A percentile compares a stretch with the other conserved stretches of the same genome.
Evolutionary conservation across 1,140 invertebrate species (phyloP).

Genomic region (Meloidogyne hapla): DNA sequence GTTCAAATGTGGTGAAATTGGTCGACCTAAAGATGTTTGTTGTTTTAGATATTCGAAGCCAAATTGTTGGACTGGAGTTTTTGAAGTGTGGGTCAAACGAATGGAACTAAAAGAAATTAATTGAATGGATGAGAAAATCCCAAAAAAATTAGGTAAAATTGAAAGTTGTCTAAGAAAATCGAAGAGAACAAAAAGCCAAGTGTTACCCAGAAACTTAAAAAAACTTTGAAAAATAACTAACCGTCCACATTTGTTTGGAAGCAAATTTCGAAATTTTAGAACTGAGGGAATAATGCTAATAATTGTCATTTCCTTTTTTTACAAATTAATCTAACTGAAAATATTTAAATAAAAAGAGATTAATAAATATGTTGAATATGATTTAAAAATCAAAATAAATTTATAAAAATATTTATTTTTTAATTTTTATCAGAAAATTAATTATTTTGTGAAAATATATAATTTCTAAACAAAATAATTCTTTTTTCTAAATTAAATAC

Average conservation of each 20-base stretch:
- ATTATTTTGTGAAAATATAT: too few species aligned
- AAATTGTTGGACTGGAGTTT: slow-evolving; percentile 58
- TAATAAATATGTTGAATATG: background rate
- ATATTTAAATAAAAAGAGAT: background rate
- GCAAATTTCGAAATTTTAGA: background rate
- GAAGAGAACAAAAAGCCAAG: too few species aligned
- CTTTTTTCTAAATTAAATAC: too few species aligned
- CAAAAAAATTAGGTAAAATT: too few species aligned
- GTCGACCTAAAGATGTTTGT: slow-evolving; percentile 46
- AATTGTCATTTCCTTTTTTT: background rate
- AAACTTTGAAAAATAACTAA: background rate
- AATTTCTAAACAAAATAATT: too few species aligned
- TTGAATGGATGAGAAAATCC: background rate
- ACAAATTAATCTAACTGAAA: too few species aligned
- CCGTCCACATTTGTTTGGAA: background rate
- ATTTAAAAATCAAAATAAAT: background rate
- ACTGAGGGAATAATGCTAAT: background rate
- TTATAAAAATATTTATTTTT: too few species aligned
- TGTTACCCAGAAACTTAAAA: background rate
- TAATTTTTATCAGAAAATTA: too few species aligned
- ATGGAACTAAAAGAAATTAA: background rate
- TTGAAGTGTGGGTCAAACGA: slow-evolving; percentile 19
- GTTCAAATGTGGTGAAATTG: slow-evolving; percentile 57
- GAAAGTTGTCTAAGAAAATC: too few species aligned
- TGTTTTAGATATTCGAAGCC: slow-evolving; percentile 55